These are phyloP conservation scores for Cossypha caffra DNA, from an alignment of 2,797 vertebrate genomes.

Conservation along the genomic window DNA sequence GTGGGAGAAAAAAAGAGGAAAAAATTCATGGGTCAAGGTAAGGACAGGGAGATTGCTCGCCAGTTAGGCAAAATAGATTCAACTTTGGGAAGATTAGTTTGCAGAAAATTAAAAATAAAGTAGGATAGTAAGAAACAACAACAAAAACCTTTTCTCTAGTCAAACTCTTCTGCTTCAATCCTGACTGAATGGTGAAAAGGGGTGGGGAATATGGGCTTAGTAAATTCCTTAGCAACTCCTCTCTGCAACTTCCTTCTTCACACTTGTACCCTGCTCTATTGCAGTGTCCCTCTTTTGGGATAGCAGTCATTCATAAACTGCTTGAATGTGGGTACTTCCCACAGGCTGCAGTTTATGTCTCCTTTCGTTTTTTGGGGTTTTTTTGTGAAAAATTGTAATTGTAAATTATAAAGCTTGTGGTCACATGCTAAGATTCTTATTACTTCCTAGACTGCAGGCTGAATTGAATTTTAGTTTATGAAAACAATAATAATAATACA, in stretches of 20 bases:
- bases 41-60: neutral
- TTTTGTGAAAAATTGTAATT: neutral
- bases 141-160: neutral
- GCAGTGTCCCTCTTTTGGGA: neutral
- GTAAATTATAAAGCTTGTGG: neutral
- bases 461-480: neutral
- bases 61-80: neutral
- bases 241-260: neutral
- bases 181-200: accelerated
- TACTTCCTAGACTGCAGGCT: neutral
- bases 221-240: neutral
- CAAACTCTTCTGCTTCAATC: neutral
- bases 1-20: neutral
- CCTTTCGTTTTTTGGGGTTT: neutral
- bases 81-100: neutral
- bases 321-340: neutral
- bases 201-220: neutral
- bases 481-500: neutral
- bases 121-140: neutral
- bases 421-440: neutral
- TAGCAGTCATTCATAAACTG: neutral
- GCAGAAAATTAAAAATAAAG: neutral
- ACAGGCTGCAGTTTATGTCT: neutral
- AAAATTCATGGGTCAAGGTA: neutral
- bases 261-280: neutral